Evolutionary conservation across 2,113 vertebrate genomes (phyloP).

Genomic region (Sebastes fasciatus): DNA sequence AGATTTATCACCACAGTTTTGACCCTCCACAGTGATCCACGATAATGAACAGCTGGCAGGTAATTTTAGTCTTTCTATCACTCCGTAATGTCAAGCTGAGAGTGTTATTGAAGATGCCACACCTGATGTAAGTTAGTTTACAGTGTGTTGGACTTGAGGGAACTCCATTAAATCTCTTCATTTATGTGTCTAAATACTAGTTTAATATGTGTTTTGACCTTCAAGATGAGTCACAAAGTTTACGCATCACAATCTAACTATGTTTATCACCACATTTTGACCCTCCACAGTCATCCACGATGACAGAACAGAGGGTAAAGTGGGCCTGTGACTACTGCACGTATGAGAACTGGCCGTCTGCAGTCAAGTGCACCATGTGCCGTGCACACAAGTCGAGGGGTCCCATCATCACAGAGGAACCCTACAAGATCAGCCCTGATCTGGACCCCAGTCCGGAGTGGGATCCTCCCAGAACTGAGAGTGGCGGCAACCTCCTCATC

Average conservation of each 20-base stretch:
- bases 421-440: conserved; percentile 89
- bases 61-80: no score
- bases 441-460: conserved; percentile 86
- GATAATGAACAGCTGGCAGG: conserved; percentile 90
- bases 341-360: conserved; percentile 95
- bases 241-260: not conserved
- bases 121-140: conserved; percentile 15
- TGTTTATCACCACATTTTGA: conserved; percentile 32
- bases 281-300: conserved; percentile 82
- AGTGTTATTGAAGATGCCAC: not conserved
- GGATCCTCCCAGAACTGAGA: conserved; percentile 88
- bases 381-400: conserved; percentile 90
- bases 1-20: conserved; percentile 6
- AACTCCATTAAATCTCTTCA: not conserved
- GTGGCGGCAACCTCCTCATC: conserved; percentile 90
- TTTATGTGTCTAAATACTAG: not conserved
- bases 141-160: conserved; percentile 9
- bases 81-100: no score
- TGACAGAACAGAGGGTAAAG: conserved; percentile 95
- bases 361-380: conserved; percentile 96
- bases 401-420: conserved; percentile 95
- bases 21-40: conserved; percentile 77
- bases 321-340: conserved; percentile 98
- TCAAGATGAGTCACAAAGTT: not conserved
- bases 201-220: not conserved